Conservation (phyloP, 2,888 invertebrate species). For the Agrotis clavis region DNA sequence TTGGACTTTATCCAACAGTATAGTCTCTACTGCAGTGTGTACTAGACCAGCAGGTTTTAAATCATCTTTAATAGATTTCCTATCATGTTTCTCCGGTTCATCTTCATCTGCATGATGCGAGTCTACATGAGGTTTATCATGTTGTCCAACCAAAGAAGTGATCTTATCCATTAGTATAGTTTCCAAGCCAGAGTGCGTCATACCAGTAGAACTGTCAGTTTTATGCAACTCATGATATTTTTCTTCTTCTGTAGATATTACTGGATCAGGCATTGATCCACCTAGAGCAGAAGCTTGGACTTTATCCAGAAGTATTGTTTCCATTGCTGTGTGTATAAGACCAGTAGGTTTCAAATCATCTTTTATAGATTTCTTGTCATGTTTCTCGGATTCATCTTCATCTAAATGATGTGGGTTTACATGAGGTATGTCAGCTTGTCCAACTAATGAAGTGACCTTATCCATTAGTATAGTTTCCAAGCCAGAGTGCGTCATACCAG, state of each 20-base stretch:
- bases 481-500: conserved; percentile 84
- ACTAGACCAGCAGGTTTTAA: conserved; percentile 67
- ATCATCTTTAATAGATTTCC: conserved; percentile 34
- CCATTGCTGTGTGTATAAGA: conserved; percentile 58
- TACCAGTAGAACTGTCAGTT: conserved; percentile 69
- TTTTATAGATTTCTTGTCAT: conserved; percentile 28
- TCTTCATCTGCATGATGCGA: conserved; percentile 29
- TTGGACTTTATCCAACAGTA: conserved; percentile 49
- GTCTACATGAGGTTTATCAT: conserved; percentile 32
- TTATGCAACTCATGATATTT: conserved; percentile 30
- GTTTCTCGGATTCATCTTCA: conserved; percentile 35
- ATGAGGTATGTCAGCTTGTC: conserved; percentile 35
- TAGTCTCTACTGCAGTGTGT: conserved; percentile 51
- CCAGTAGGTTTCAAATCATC: conserved; percentile 65
- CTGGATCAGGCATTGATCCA: conserved; percentile 45
- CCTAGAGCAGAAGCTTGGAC: conserved; percentile 56
- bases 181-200: conserved; percentile 87
- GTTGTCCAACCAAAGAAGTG: conserved; percentile 67
- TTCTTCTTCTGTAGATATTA: conserved; percentile 31
- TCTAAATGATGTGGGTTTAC: conserved; percentile 37
- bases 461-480: conserved; percentile 89
- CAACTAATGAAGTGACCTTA: conserved; percentile 77
- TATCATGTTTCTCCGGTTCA: conserved; percentile 26
- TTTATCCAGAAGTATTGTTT: conserved; percentile 60
- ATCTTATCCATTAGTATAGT: conserved; percentile 89